Percentiles rank a stretch among this genome's conserved stretches.
phyloP scores from a whole-genome alignment of 2,113 vertebrate species.

The Ibidorhyncha struthersii region DNA sequence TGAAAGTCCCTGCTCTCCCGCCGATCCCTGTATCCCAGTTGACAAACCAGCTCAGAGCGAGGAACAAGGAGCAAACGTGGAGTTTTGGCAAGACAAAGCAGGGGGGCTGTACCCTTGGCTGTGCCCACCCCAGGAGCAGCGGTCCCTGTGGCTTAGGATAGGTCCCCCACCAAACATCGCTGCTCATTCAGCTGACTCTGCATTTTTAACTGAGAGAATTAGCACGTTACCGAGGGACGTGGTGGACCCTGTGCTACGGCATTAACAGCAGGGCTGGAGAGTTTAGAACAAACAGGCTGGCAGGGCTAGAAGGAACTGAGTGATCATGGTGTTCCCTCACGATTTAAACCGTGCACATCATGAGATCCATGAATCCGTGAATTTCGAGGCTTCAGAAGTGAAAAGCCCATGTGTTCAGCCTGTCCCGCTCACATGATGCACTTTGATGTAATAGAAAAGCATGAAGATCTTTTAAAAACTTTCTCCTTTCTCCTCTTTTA shows the following conservation, averaged over 20 bases:
- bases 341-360: neutral
- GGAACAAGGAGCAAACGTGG: fast-evolving
- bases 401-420: neutral
- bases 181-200: neutral
- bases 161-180: fast-evolving
- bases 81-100: neutral
- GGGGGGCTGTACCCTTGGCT: too few relatives aligned
- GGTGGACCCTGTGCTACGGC: neutral
- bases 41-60: fast-evolving
- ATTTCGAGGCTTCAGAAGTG: neutral
- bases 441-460: neutral
- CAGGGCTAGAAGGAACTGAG: neutral
- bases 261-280: neutral
- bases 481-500: neutral
- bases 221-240: fast-evolving
- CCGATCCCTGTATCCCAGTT: fast-evolving
- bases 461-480: neutral
- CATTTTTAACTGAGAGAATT: neutral
- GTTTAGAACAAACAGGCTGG: neutral
- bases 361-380: neutral
- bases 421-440: neutral
- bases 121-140: neutral
- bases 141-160: fast-evolving
- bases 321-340: neutral
- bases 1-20: neutral